Base-by-base conservation (phyloP, 2,888 invertebrate genomes). In the Clitarchus hookeri region DNA sequence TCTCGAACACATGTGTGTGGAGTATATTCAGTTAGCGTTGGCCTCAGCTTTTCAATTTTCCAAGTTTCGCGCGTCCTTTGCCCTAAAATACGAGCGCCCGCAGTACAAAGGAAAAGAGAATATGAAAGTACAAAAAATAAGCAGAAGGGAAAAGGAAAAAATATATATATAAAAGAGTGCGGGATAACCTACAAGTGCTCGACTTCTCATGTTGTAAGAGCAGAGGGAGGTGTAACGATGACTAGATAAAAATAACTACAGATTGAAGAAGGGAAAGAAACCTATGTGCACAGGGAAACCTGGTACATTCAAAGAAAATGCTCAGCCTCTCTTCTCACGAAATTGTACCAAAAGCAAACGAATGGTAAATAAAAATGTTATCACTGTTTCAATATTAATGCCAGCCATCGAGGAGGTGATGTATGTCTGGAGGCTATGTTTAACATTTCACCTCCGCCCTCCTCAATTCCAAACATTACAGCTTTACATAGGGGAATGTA, bases 1-100 rank as follows among this genome's bases (percentile, higher is more conserved):
- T 23, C 65, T 23, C 19, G 12, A 0, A 65, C 65, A 65, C 65
- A 65, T 19, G 65, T 65, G 65, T 65, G 65, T 8, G n/a, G 8
- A 65, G 65, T 65, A 65, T n/a, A 65, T 65, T n/a, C 65, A 65
- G 65, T 65, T 65, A 65, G 65, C 65, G 65, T 65, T 65, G 65
- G 19, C 8, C n/a, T 65, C 65, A 65, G 65, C 65, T 48, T 48
- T 48, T 48, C 48, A 48, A 48, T 48, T 48, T 48, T 4, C 48
- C 48, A 48, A 48, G 12, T 48, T 48, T 16, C 11, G 48, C 48
- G 8, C n/a, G 65, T 8, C n/a, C 65, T 65, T 65, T 65, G 65
- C 65, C 8, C n/a, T 65, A 65, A 6, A 65, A 65, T 11, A 65
- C 65, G 65, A 65, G 65, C 8, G n/a, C n/a, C 36, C 65, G 65